Evolutionary conservation across 2,888 invertebrate species (phyloP), one percentile per base, ranked within the genome.

Genomic region (Leptinotarsa tumamoca): DNA sequence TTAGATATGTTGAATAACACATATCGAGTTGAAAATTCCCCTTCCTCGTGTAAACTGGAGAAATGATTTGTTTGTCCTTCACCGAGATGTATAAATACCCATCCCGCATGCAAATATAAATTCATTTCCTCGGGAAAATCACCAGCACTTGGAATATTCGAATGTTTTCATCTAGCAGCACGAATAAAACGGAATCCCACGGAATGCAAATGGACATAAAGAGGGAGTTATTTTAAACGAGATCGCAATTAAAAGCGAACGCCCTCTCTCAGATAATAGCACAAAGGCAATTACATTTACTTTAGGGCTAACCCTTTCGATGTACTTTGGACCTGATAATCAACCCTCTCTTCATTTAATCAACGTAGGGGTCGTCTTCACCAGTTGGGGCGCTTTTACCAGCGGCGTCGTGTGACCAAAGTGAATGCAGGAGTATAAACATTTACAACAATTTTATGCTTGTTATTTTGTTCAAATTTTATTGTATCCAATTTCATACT

Each of bases 231-330:
- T 76, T 82, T 79, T 82, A 82, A 83, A 80, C 80, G 81, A 74
- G 79, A 81, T 74, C 66, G 81, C 80, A 83, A 82, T 83, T 82
- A 83, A 83, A 83, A 71, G 67, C 81, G 77, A 79, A 71, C 74
- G 66, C 77, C 77, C 69, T 72, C 58, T 49, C 72, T 49, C 56
- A 80, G 82, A 82, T 84, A 83, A 82, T 80, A 82, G 80, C 82
- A 81, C 78, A 80, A 71, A 80, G 79, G 83, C 83, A 83, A 83
- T 84, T 84, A 84, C 82, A 79, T 79, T 79, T 81, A 78, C 80
- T 78, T 76, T 78, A 76, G 75, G 75, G 73, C 73, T 77, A 83
- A 83, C 83, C 84, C 82, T 83, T 84, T 81, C 79, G 79, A 78
- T 80, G 74, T 72, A 74, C 74, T 80, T 80, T 75, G 78, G 73